These are phyloP conservation scores for Eueides isabella DNA, from an alignment of 1,140 invertebrate species.

Conservation along the genomic window DNA sequence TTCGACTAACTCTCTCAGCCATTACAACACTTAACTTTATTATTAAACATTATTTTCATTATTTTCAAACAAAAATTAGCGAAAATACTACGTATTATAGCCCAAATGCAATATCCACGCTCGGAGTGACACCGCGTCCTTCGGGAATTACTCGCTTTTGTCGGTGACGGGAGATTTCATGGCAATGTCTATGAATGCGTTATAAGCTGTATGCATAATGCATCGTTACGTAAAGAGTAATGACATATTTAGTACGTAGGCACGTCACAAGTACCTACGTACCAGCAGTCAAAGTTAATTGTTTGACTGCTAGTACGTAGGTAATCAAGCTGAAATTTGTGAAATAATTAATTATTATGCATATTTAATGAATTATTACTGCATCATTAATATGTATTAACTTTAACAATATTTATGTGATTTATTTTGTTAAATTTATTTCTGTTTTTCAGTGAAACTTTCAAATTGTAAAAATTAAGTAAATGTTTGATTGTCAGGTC, in stretches of 20 bases:
- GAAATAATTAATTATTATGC: neutral
- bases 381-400: neutral
- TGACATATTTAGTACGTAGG: constrained; percentile 37
- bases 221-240: constrained; percentile 44
- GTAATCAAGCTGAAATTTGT: no score
- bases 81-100: constrained; percentile 16
- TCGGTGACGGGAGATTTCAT: constrained; percentile 52
- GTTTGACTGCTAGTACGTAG: no score
- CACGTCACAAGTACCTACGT: neutral
- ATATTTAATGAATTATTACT: constrained; percentile 7
- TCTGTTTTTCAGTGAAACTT: no score
- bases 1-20: no score
- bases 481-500: neutral
- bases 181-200: constrained; percentile 60
- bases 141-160: constrained; percentile 57
- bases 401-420: neutral
- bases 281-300: neutral
- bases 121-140: constrained; percentile 32
- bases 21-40: no score
- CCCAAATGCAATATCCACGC: constrained; percentile 26
- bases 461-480: no score
- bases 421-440: neutral
- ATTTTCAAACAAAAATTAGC: no score
- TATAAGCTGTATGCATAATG: constrained; percentile 58
- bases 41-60: no score